phyloP scores from a whole-genome alignment of 1,140 invertebrate genomes.

The Drosophila suzukii region DNA sequence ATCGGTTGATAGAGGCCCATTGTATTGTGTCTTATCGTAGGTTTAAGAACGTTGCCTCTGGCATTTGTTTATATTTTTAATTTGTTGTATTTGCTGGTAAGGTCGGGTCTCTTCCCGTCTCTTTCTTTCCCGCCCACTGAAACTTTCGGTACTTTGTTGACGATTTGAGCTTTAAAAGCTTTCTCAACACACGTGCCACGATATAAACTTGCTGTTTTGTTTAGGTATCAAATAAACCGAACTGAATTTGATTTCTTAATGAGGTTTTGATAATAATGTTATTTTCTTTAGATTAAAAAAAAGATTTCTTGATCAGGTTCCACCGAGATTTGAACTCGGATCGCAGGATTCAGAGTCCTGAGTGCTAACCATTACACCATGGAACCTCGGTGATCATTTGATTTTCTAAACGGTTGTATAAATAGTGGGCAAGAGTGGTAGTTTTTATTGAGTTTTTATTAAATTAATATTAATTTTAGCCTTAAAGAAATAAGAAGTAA shows the following conservation, averaged over 20 bases:
- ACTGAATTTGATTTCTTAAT: too few relatives aligned
- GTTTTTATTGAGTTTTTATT: too few relatives aligned
- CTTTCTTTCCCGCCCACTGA: constrained; percentile 9
- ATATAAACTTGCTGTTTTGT: constrained; percentile 1
- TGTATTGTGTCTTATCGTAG: constrained; percentile 16
- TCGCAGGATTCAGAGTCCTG: constrained; percentile 96
- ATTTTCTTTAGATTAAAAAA: neutral
- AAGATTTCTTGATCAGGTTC: constrained; percentile 85
- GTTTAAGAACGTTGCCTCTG: constrained; percentile 2
- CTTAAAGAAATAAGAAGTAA: neutral
- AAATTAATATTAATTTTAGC: neutral
- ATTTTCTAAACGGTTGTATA: neutral
- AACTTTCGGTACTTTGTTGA: constrained; percentile 34
- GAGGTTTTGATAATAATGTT: too few relatives aligned
- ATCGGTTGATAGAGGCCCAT: neutral
- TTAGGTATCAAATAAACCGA: neutral
- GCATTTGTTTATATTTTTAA: constrained; percentile 44
- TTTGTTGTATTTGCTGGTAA: constrained; percentile 20
- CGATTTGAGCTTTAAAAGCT: constrained; percentile 26
- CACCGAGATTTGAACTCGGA: constrained; percentile 94
- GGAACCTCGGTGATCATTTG: constrained; percentile 84
- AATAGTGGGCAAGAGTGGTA: neutral
- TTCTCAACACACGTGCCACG: constrained; percentile 19
- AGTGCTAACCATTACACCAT: constrained; percentile 97
- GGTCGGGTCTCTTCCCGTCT: neutral